phyloP scores from a whole-genome alignment of 2,113 vertebrate species.

The Baryphthengus martii region DNA sequence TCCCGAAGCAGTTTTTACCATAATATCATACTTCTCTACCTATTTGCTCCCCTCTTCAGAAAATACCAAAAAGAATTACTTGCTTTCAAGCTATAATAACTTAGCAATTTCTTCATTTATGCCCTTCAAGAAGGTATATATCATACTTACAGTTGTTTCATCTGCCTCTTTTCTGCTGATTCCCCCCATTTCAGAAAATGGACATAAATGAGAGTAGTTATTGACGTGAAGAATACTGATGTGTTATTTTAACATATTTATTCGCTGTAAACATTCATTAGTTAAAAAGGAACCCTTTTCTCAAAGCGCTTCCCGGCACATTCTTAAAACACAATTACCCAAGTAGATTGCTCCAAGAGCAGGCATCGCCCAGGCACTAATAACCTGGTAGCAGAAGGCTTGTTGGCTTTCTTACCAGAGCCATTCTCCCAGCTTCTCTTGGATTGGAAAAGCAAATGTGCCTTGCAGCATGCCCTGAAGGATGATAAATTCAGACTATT shows the following conservation, averaged over 20 bases:
- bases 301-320: not conserved
- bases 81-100: constrained; percentile 65
- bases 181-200: not conserved
- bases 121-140: constrained; percentile 40
- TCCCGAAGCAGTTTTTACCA: constrained; percentile 57
- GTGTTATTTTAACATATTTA: not conserved
- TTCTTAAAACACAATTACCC: not conserved
- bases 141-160: not conserved
- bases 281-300: not conserved
- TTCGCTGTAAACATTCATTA: not conserved
- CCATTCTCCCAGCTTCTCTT: not conserved
- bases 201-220: not conserved
- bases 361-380: not conserved
- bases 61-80: constrained; percentile 37
- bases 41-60: constrained; percentile 13
- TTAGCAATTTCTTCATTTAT: constrained; percentile 62
- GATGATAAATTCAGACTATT: not conserved
- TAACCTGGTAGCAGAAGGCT: not conserved
- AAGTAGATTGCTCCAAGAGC: not conserved
- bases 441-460: not conserved
- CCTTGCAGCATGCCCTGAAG: not conserved
- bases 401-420: not conserved
- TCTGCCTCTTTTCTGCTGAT: not conserved
- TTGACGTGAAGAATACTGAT: not conserved
- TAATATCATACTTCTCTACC: constrained; percentile 62